These are phyloP conservation scores for Hippasteria phrygiana DNA, from an alignment of 53 echinoderm and acorn worm species.

Conservation along the genomic window DNA sequence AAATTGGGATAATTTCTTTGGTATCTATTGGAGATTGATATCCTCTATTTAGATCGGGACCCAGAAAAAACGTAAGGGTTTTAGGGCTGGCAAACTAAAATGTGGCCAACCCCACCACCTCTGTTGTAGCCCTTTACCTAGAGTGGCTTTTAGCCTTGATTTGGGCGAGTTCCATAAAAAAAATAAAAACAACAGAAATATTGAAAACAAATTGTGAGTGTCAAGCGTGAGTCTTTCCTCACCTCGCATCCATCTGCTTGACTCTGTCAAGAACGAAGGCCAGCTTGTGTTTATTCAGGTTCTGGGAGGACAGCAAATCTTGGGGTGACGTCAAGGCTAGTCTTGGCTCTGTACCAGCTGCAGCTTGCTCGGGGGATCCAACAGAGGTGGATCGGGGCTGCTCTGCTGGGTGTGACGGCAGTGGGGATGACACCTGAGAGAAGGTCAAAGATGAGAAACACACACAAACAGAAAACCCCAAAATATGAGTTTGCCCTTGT, in stretches of 20 bases:
- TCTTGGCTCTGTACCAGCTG: background rate
- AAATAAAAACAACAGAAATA: too few species aligned
- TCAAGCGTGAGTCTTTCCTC: background rate
- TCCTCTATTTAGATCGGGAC: too few species aligned
- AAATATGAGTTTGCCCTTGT: background rate
- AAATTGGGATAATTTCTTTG: too few species aligned
- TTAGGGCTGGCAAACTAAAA: too few species aligned
- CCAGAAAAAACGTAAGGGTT: too few species aligned
- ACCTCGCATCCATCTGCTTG: slow-evolving; percentile 95
- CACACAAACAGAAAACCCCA: background rate
- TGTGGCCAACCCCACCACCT: too few species aligned
- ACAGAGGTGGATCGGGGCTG: slow-evolving; percentile 38
- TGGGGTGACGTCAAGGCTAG: slow-evolving; percentile 36
- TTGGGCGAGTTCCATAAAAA: too few species aligned
- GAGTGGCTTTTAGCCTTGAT: too few species aligned
- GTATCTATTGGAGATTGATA: too few species aligned
- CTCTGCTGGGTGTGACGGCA: background rate
- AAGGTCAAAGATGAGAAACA: background rate
- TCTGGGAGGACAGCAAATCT: slow-evolving; percentile 79
- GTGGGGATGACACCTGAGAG: background rate
- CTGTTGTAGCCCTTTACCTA: too few species aligned
- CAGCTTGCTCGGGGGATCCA: background rate
- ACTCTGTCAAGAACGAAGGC: slow-evolving; percentile 89
- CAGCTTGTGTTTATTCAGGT: slow-evolving; percentile 84
- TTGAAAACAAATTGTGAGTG: too few species aligned